Conservation (phyloP, 2,888 invertebrate genomes). For the Norana najaformis region DNA sequence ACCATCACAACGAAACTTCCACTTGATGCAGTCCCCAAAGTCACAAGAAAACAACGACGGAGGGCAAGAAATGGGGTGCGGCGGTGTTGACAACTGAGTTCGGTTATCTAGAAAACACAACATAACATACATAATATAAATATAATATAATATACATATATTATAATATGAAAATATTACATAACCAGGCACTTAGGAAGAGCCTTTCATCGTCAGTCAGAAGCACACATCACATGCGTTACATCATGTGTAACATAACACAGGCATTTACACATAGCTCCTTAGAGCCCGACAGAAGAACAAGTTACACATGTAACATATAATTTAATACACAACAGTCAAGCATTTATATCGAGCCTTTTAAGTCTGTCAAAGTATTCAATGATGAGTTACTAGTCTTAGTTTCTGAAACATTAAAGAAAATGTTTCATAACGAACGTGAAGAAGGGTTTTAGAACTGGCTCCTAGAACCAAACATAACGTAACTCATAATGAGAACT, state of each 20-base stretch:
- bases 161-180: neutral
- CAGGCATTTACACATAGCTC: no score
- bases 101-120: neutral
- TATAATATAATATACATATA: no score
- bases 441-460: neutral
- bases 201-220: neutral
- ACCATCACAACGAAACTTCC: constrained; percentile 45
- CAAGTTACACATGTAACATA: no score
- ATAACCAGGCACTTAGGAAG: neutral
- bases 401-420: neutral
- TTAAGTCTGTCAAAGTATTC: no score
- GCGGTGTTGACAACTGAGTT: constrained; percentile 1
- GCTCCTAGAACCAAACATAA: neutral
- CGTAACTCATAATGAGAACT: neutral
- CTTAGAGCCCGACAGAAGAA: no score
- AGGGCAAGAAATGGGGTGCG: constrained; percentile 14
- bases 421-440: neutral
- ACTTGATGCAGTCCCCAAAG: constrained; percentile 47
- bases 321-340: no score
- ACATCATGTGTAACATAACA: no score
- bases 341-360: no score
- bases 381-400: neutral
- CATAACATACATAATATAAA: neutral
- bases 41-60: constrained; percentile 46
- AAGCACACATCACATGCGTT: neutral